Conservation (phyloP, 1,140 invertebrate genomes). For the Ditylenchus dipsaci region DNA sequence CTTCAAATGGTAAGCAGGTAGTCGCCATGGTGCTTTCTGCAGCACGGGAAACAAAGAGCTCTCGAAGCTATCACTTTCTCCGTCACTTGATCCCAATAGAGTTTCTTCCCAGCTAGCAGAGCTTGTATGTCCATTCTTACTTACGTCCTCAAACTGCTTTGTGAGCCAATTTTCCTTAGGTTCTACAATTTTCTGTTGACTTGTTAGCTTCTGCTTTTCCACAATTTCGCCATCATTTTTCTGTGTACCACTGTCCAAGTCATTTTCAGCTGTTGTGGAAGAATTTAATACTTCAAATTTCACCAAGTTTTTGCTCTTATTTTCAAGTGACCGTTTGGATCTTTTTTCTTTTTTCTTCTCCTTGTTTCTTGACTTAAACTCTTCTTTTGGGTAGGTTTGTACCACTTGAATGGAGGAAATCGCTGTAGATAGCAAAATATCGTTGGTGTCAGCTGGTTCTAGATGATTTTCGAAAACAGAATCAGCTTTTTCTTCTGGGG, state of each 20-base stretch:
- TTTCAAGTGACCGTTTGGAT: not conserved
- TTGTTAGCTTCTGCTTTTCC: too few relatives aligned
- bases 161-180: not conserved
- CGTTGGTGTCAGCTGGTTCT: too few relatives aligned
- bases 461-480: too few relatives aligned
- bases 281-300: not conserved
- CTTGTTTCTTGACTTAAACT: too few relatives aligned
- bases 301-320: not conserved
- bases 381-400: too few relatives aligned
- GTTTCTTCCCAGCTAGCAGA: not conserved
- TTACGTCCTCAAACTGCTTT: not conserved
- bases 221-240: not conserved
- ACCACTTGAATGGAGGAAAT: too few relatives aligned
- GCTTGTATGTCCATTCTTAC: not conserved
- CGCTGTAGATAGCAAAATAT: too few relatives aligned
- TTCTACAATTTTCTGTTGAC: not conserved
- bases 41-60: not conserved
- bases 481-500: too few relatives aligned
- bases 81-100: not conserved
- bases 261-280: too few relatives aligned
- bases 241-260: not conserved
- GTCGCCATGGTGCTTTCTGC: not conserved
- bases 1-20: not conserved
- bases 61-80: not conserved
- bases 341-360: too few relatives aligned